Conservation (phyloP, 2,797 vertebrate species). For the Neosilurus hyrtlii region DNA sequence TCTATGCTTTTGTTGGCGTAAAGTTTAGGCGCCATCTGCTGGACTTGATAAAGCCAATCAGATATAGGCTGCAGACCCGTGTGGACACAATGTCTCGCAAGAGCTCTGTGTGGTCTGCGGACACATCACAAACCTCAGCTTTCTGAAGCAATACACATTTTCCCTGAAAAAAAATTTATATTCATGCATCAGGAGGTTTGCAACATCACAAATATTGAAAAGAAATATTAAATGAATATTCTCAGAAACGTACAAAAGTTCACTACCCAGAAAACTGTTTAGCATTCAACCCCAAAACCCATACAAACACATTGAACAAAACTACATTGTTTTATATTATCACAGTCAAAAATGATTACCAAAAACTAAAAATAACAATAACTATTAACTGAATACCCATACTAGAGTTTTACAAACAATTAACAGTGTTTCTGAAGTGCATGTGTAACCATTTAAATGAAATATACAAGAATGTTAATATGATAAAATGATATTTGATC, state of each 20-base stretch:
- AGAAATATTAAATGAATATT: neutral
- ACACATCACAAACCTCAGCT: constrained; percentile 76
- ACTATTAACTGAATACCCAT: neutral
- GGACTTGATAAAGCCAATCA: constrained; percentile 66
- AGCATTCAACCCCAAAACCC: neutral
- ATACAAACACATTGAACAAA: neutral
- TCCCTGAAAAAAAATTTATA: neutral
- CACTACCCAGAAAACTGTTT: neutral
- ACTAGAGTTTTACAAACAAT: neutral
- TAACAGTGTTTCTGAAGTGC: neutral
- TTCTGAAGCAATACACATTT: constrained; percentile 58
- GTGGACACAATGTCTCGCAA: constrained; percentile 56
- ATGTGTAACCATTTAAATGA: neutral
- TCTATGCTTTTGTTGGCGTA: constrained; percentile 85
- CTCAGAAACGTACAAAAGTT: neutral
- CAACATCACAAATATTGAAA: neutral
- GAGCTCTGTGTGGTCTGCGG: constrained; percentile 76
- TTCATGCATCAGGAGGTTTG: neutral
- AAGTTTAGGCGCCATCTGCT: constrained; percentile 81
- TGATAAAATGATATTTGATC: neutral
- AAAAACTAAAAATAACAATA: neutral
- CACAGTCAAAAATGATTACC: neutral
- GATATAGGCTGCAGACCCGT: constrained; percentile 64
- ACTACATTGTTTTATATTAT: neutral
- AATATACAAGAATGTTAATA: neutral